These are phyloP conservation scores for Rhinolophus ferrumequinum DNA, from an alignment of 2,113 vertebrate species.

Conservation along the genomic window DNA sequence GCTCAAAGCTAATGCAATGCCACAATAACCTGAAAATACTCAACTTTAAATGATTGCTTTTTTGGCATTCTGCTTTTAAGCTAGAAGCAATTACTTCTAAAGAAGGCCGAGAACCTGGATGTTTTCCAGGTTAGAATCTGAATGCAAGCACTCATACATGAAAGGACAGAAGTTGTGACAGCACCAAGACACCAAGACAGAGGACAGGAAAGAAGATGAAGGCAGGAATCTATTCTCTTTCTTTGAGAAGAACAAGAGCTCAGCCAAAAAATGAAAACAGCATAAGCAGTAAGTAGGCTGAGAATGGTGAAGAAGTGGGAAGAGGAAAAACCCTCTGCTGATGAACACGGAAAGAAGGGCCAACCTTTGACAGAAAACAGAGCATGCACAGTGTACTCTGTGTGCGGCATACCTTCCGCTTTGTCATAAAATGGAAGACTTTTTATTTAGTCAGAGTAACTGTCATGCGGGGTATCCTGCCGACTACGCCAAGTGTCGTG, in stretches of 20 bases:
- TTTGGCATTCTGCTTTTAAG: not conserved
- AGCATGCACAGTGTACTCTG: accelerated
- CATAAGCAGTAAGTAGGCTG: not conserved
- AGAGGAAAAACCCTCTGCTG: not conserved
- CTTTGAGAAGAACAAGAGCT: not conserved
- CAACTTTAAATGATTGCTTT: not conserved
- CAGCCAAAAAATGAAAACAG: not conserved
- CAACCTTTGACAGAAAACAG: not conserved
- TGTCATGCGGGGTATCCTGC: no score
- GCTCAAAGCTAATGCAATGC: not conserved
- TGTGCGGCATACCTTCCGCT: not conserved
- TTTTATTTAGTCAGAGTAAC: not conserved
- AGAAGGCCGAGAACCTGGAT: not conserved
- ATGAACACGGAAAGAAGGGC: not conserved
- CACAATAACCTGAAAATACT: not conserved
- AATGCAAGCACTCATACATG: not conserved
- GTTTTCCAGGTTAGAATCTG: not conserved
- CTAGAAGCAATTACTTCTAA: not conserved
- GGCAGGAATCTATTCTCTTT: not conserved
- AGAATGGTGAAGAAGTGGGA: not conserved
- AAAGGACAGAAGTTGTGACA: not conserved
- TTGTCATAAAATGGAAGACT: not conserved
- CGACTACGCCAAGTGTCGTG: no score
- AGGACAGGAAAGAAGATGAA: not conserved
- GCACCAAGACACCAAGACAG: no score